Conservation (phyloP, 2,888 invertebrate species). For the Eupithecia subumbrata region DNA sequence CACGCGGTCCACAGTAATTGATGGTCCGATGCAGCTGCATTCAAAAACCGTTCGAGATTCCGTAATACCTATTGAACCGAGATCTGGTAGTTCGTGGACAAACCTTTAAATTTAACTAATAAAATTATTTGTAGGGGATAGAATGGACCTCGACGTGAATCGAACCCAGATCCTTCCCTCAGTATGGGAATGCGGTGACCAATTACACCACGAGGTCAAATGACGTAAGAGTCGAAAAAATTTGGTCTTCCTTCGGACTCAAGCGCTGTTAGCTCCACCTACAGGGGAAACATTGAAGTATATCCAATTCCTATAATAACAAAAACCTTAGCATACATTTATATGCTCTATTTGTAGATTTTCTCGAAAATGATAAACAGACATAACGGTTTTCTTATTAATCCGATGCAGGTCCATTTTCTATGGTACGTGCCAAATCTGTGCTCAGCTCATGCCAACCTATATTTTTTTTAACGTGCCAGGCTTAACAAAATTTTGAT, state of each 20-base stretch:
- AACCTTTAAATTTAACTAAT: neutral
- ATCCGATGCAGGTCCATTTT: neutral
- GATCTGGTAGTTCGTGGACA: constrained; percentile 23
- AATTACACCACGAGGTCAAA: too few species aligned
- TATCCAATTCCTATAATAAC: too few species aligned
- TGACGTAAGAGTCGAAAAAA: too few species aligned
- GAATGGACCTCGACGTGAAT: neutral
- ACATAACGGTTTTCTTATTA: neutral
- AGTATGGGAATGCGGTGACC: too few species aligned
- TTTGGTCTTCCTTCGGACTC: too few species aligned
- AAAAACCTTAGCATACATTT: too few species aligned
- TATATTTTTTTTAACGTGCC: neutral
- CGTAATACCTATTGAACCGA: constrained; percentile 27
- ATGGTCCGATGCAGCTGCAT: constrained; percentile 62
- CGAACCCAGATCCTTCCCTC: too few species aligned
- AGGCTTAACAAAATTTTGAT: neutral
- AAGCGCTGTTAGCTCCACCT: too few species aligned
- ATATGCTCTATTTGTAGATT: too few species aligned
- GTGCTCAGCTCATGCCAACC: neutral
- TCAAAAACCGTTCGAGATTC: constrained; percentile 57
- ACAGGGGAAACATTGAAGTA: too few species aligned
- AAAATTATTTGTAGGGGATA: neutral
- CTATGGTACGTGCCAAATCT: neutral
- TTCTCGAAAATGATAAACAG: neutral
- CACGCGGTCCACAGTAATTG: constrained; percentile 61